phyloP scores from a whole-genome alignment of 1,140 invertebrate genomes.

The Calosoma granatense region DNA sequence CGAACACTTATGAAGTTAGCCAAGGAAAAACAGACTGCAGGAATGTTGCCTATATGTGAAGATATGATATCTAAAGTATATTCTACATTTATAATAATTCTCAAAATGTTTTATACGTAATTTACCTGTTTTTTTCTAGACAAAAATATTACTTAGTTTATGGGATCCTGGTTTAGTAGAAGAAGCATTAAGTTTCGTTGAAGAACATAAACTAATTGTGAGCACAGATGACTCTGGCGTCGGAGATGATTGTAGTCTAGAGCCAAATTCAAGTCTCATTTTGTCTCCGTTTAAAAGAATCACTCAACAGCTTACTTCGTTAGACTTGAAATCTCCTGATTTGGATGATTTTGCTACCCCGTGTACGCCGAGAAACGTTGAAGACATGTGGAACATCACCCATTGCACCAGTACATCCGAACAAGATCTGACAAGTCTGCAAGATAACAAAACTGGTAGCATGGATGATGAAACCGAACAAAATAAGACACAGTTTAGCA shows the following conservation, averaged over 20 bases:
- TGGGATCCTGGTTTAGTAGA: slow-evolving; percentile 78
- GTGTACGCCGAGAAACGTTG: slow-evolving; percentile 48
- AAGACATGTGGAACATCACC: slow-evolving; percentile 41
- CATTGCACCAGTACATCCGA: not conserved
- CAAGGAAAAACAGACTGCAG: slow-evolving; percentile 56
- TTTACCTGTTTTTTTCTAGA: slow-evolving; percentile 33
- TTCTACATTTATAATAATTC: not conserved
- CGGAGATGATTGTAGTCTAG: slow-evolving; percentile 29
- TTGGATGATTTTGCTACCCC: slow-evolving; percentile 60
- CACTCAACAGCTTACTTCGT: slow-evolving; percentile 60
- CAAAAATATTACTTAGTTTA: slow-evolving; percentile 62
- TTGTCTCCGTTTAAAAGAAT: slow-evolving; percentile 65
- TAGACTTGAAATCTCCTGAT: slow-evolving; percentile 59
- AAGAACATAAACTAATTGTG: slow-evolving; percentile 56
- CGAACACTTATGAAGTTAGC: slow-evolving; percentile 58
- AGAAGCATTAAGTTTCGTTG: slow-evolving; percentile 71
- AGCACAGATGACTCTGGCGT: slow-evolving; percentile 29
- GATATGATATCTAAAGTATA: slow-evolving; percentile 60
- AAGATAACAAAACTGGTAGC: slow-evolving; percentile 3
- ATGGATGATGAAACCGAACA: slow-evolving; percentile 10
- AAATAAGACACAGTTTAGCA: slow-evolving; percentile 15
- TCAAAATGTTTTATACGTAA: not conserved
- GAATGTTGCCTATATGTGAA: slow-evolving; percentile 67
- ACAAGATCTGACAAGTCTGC: not conserved
- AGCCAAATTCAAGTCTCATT: slow-evolving; percentile 34